Base-by-base conservation (phyloP, 2,888 invertebrate species). In the Exocentrus adspersus region DNA sequence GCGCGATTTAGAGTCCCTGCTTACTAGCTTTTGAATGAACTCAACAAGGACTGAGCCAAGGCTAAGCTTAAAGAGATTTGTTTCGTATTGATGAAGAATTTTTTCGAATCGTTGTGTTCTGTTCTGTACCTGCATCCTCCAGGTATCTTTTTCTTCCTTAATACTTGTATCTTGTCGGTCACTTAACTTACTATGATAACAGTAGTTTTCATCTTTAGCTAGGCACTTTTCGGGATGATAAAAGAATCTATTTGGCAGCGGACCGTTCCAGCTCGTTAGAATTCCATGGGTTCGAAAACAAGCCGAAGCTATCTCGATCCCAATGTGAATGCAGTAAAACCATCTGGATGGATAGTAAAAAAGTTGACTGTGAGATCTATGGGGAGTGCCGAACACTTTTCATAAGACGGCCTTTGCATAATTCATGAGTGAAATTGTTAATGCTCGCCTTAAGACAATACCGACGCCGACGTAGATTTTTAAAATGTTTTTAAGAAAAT, bases 341-440 rank as follows among this genome's bases (percentile, higher is more conserved):
- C 54, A 56, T 62, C 42, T 37, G 50, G 56, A 48, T 42, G 60
- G 56, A 51, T 60, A 65, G 65, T 53, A 68, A 70, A 68, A n/a
- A 70, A 68, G 65, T 68, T 65, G 64, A 67, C 64, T 67, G 64
- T 42, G 37, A 64, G 63, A 68, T 68, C 69, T 70, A 62, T 60
- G 62, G 71, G 67, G 71, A 67, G 68, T 60, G 59, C 65, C 64
- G 64, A 71, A 68, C 65, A 66, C 65, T 71, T 73, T 72, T 72
- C 76, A 73, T 71, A 73, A 71, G 75, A 75, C 76, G 65, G 65
- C 51, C 62, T 65, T 76, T 78, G 77, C 75, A 78, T 78, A 74
- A 78, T 78, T 78, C 78, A 78, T 77, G 72, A 69, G 56, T 62
- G 53, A 78, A 77, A 77, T 77, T 78, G 77, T 77, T 78, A 77